Percentiles rank a stretch among this genome's conserved stretches.
These are phyloP conservation scores for Pegoplata infirma DNA, from an alignment of 2,888 invertebrate species.

Conservation along the genomic window DNA sequence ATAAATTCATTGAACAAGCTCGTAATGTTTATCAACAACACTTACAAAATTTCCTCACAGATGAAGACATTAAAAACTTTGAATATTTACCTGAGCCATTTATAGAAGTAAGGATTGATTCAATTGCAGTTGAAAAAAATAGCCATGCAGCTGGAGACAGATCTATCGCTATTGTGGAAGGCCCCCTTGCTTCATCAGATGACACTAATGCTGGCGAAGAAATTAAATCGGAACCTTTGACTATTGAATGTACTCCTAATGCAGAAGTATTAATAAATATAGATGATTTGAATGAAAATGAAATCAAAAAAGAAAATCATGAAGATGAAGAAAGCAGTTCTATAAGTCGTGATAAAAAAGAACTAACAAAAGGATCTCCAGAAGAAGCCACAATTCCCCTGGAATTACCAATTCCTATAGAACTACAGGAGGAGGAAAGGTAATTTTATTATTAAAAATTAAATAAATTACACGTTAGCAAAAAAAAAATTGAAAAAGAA, in stretches of 20 bases:
- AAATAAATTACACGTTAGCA: no score
- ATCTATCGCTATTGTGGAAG: background rate
- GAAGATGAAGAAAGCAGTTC: conserved; percentile 7
- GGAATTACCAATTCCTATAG: background rate
- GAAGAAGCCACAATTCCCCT: background rate
- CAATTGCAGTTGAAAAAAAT: conserved; percentile 11
- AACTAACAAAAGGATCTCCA: background rate
- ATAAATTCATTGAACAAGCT: conserved; percentile 45
- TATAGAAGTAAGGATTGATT: conserved; percentile 40
- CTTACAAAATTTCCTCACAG: background rate
- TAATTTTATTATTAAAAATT: background rate
- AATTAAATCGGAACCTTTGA: conserved; percentile 36
- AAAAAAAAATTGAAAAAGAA: background rate
- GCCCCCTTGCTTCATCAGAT: background rate
- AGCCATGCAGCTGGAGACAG: background rate
- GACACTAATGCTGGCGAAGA: background rate
- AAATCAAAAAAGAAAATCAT: conserved; percentile 27
- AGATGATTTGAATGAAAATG: background rate
- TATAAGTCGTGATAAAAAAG: background rate
- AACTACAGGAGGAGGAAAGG: conserved; percentile 33
- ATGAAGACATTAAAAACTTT: conserved; percentile 12
- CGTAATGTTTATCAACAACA: conserved; percentile 30
- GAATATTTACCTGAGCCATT: conserved; percentile 49
- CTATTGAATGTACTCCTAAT: background rate
- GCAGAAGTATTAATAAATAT: background rate